phyloP scores from a whole-genome alignment of 2,888 invertebrate genomes.

The Rhingia campestris region DNA sequence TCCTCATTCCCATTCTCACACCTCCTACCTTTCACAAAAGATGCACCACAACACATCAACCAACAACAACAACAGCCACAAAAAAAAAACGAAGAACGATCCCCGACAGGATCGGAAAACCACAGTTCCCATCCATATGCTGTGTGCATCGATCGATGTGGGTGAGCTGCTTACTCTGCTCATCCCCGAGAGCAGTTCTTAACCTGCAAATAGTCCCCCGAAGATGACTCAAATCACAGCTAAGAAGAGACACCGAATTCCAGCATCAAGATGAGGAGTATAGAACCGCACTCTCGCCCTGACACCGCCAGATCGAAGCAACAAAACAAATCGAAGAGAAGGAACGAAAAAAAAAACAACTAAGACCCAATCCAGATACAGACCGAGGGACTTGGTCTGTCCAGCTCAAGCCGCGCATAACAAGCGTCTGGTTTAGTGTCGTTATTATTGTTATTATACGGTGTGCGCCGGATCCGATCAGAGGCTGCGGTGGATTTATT shows the following conservation, averaged over 20 bases:
- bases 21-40: conserved; percentile 27
- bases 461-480: conserved; percentile 70
- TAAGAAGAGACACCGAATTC: conserved; percentile 30
- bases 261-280: conserved; percentile 4
- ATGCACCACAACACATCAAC: background rate
- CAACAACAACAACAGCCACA: conserved; percentile 11
- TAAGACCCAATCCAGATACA: conserved; percentile 55
- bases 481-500: conserved; percentile 73
- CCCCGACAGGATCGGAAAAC: conserved; percentile 50
- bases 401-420: conserved; percentile 55
- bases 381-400: conserved; percentile 32
- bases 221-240: conserved; percentile 58
- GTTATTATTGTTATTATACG: conserved; percentile 73
- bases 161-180: conserved; percentile 58
- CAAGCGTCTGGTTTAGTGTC: conserved; percentile 74
- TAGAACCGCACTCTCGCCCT: background rate
- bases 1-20: conserved; percentile 64
- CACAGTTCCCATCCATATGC: conserved; percentile 30
- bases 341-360: conserved; percentile 30
- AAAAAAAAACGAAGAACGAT: background rate
- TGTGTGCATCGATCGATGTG: conserved; percentile 44
- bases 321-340: conserved; percentile 55
- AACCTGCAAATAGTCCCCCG: conserved; percentile 37
- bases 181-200: conserved; percentile 31
- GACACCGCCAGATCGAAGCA: conserved; percentile 41